Base-by-base conservation (phyloP, 2,888 invertebrate genomes). In the Limenitis camilla region DNA sequence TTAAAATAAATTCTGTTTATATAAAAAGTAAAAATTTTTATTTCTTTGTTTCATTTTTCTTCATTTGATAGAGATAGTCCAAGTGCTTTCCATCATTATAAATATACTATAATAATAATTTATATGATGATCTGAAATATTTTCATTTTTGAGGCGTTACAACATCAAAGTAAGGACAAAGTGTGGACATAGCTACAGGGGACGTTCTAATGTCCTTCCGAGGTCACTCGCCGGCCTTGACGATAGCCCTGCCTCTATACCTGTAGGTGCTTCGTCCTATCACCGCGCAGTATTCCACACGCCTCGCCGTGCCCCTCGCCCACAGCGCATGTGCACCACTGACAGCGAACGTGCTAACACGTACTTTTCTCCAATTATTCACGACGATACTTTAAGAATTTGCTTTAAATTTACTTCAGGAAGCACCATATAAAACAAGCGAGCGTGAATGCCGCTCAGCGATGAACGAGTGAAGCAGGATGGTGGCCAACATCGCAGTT, bases 401-500 rank as follows among this genome's bases (percentile, higher is more conserved):
- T 52, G 50, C 35, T 42, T 48, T 44, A 30, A 5, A 46, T 36
- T 52, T 31, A 50, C 39, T 52, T 50, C 48, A 45, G 45, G 36
- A 52, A 51, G 45, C 43, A 40, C 36, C 11, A 40, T 29, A n/a
- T 40, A 29, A 45, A n/a, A 30, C 19, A 42, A 49, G 42, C 50
- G 42, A 44, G 58, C 31, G 55, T 49, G 55, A 49, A 49, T 50
- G 55, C 55, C 53, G 58, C 49, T 50, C 50, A 52, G 61, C 53
- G 39, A 65, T 65, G 64, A 50, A 39, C 49, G 48, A 55, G 40
- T 66, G 59, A 64, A 28, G 42, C 71, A 85, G 69, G 56, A 87
- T 87, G 86, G 82, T 87, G 69, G 79, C 85, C 60, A 86, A 76
- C 70, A 73, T 78, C 69, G 83, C 83, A 72, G 73, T 69, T 69